These are phyloP conservation scores for Arbacia lixula DNA, from an alignment of 53 echinoderm and acorn worm genomes.

Conservation along the genomic window DNA sequence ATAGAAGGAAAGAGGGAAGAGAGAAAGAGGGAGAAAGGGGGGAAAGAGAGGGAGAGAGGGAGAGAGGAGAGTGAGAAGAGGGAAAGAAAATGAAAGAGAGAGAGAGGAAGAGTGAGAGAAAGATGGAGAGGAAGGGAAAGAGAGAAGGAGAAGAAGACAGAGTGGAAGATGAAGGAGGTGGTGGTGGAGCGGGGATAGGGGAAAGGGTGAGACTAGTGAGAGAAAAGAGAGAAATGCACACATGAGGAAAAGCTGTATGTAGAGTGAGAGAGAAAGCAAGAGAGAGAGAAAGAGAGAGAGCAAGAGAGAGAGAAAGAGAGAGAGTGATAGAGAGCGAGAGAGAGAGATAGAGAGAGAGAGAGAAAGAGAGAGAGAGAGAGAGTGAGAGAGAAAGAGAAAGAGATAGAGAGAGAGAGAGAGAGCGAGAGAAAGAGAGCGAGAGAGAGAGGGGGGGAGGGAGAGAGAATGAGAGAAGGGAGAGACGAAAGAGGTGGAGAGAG, in stretches of 20 bases:
- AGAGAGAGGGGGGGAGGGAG: not conserved
- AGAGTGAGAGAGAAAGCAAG: not conserved
- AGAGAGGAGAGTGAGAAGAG: not conserved
- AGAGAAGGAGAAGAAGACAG: not conserved
- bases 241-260: not conserved
- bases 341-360: not conserved
- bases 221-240: not conserved
- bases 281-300: not conserved
- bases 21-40: not conserved
- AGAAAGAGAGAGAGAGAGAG: not conserved
- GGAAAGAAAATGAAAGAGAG: not conserved
- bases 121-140: not conserved
- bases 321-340: not conserved
- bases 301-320: not conserved
- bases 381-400: not conserved
- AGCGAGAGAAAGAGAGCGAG: not conserved
- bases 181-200: not conserved
- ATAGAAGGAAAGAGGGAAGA: not conserved
- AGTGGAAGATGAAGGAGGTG: not conserved
- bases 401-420: not conserved
- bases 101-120: not conserved
- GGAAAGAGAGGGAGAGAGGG: not conserved
- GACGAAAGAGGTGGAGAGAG: not conserved
- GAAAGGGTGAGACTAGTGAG: not conserved
- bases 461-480: not conserved